phyloP scores from a whole-genome alignment of 2,797 vertebrate species.

The Lacerta viridis region DNA sequence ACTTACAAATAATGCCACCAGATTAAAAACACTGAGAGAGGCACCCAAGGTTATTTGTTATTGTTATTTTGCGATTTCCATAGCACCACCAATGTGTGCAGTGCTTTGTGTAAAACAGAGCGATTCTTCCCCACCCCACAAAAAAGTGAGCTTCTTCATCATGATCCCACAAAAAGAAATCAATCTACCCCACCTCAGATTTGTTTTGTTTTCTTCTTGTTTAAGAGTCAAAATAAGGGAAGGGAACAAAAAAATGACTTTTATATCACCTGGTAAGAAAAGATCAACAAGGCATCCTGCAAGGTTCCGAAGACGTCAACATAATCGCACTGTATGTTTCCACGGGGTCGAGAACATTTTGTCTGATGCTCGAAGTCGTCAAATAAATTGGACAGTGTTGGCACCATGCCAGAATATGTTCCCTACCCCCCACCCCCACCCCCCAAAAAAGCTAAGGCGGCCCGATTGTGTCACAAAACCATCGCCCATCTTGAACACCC shows the following conservation, averaged over 20 bases:
- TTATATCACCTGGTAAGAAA: not conserved
- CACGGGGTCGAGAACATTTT: not conserved
- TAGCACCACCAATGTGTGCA: not conserved
- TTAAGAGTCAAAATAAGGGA: not conserved
- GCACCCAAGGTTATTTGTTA: not conserved
- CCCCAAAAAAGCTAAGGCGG: too few species aligned
- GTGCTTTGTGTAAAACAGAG: not conserved
- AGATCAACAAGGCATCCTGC: not conserved
- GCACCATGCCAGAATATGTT: too few species aligned
- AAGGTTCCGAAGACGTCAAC: not conserved
- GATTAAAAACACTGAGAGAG: not conserved
- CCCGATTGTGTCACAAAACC: too few species aligned
- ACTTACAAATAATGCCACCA: not conserved
- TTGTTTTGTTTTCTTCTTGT: conserved; percentile 1
- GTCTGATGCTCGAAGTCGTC: not conserved
- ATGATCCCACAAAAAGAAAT: not conserved
- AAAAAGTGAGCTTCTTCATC: not conserved
- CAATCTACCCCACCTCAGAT: not conserved
- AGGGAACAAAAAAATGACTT: not conserved
- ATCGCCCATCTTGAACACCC: too few species aligned
- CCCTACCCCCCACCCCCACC: too few species aligned
- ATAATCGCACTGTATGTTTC: not conserved
- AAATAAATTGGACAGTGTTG: too few species aligned
- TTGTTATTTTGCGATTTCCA: not conserved
- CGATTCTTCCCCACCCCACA: not conserved